phyloP scores from a whole-genome alignment of 2,113 vertebrate species.

The Malurus alboscapulatus region DNA sequence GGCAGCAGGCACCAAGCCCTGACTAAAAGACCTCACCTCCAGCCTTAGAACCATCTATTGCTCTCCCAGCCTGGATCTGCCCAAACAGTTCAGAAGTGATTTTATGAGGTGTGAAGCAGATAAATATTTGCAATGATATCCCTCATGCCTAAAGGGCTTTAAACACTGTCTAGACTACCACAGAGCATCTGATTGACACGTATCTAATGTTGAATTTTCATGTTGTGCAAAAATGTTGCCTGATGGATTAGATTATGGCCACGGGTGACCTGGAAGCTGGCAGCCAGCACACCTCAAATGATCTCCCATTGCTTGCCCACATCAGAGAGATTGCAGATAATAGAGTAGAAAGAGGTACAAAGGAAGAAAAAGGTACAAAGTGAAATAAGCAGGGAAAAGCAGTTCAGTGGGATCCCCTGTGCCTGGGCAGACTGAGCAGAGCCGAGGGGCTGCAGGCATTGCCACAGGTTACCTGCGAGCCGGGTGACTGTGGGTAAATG shows the following conservation, averaged over 20 bases:
- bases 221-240: not conserved
- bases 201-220: not conserved
- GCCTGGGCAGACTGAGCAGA: not conserved
- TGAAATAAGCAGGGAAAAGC: not conserved
- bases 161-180: not conserved
- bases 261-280: not conserved
- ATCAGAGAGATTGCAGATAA: not conserved
- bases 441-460: not conserved
- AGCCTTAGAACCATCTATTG: not conserved
- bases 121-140: not conserved
- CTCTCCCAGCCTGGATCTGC: not conserved
- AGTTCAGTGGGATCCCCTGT: not conserved
- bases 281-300: not conserved
- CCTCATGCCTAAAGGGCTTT: not conserved
- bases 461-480: not conserved
- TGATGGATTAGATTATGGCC: not conserved
- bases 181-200: not conserved
- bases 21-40: not conserved
- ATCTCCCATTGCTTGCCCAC: not conserved
- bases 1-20: not conserved
- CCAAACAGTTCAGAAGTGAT: not conserved
- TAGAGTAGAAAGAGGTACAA: not conserved
- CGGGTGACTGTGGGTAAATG: not conserved
- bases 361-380: not conserved
- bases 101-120: not conserved